phyloP scores from a whole-genome alignment of 2,888 invertebrate species.

The Eumacrocentrus americanus region DNA sequence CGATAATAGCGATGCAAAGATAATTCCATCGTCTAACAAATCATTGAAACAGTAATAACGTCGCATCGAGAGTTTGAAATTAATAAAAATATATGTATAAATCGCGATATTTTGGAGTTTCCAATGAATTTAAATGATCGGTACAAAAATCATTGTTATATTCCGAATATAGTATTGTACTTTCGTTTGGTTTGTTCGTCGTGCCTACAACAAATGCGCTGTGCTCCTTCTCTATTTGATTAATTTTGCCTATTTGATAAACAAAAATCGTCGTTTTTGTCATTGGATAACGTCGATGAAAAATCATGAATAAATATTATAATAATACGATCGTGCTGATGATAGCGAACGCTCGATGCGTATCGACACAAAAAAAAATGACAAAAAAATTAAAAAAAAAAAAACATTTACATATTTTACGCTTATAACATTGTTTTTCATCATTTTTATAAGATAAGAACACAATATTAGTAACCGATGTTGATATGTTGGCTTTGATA shows the following conservation, averaged over 20 bases:
- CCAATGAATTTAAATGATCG: slow-evolving; percentile 11
- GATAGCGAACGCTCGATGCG: slow-evolving; percentile 16
- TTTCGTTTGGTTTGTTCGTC: slow-evolving; percentile 19
- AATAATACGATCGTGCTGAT: not conserved
- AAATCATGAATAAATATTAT: no score
- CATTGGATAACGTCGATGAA: no score
- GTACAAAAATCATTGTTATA: slow-evolving; percentile 30
- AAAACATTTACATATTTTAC: slow-evolving; percentile 31
- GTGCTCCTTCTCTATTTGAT: slow-evolving; percentile 16
- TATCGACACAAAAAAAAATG: not conserved
- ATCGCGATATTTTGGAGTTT: slow-evolving; percentile 33
- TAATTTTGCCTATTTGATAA: slow-evolving; percentile 20
- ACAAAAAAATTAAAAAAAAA: slow-evolving; percentile 6
- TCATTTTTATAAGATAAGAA: slow-evolving; percentile 25
- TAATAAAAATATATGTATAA: slow-evolving; percentile 36
- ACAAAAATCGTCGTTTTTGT: slow-evolving; percentile 14
- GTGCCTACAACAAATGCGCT: slow-evolving; percentile 25
- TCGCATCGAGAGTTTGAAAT: slow-evolving; percentile 8
- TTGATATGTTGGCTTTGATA: slow-evolving; percentile 39
- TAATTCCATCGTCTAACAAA: no score
- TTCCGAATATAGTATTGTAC: slow-evolving; percentile 17
- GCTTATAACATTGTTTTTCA: slow-evolving; percentile 31
- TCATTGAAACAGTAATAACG: no score
- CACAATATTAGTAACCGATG: slow-evolving; percentile 35
- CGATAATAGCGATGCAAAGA: no score